These are phyloP conservation scores for Danio aesculapii DNA, from an alignment of 2,797 vertebrate species.

Conservation along the genomic window DNA sequence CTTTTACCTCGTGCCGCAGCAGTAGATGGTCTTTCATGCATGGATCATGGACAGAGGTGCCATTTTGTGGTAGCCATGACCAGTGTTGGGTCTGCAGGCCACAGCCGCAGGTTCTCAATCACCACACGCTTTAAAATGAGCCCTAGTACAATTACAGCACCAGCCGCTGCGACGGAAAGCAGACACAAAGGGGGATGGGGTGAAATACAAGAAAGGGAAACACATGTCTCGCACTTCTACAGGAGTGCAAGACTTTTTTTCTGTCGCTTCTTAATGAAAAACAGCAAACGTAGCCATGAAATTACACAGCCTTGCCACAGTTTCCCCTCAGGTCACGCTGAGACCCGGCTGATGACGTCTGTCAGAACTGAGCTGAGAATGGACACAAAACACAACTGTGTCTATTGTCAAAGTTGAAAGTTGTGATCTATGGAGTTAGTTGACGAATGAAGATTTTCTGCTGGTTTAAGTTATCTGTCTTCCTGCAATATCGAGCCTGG, in stretches of 20 bases:
- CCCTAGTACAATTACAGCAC: conserved; percentile 56
- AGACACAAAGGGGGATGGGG: conserved; percentile 35
- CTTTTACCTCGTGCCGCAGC: conserved; percentile 19
- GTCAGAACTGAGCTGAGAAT: conserved; percentile 26
- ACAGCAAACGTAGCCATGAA: conserved; percentile 29
- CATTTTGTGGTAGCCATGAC: conserved; percentile 35
- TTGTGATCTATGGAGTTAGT: conserved; percentile 24
- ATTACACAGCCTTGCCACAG: conserved; percentile 35
- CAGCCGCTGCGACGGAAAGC: conserved; percentile 42
- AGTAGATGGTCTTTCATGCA: conserved; percentile 37
- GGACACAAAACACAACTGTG: conserved; percentile 13
- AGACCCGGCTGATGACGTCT: conserved; percentile 23
- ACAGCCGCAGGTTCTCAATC: conserved; percentile 59
- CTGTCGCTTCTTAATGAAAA: conserved; percentile 50
- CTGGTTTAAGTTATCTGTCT: conserved; percentile 21
- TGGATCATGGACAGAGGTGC: conserved; percentile 30
- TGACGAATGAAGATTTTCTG: conserved; percentile 33
- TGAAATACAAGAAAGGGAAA: conserved; percentile 32
- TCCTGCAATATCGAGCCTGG: conserved; percentile 1
- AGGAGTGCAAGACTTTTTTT: conserved; percentile 28
- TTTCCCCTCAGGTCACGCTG: conserved; percentile 31
- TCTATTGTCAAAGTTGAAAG: conserved; percentile 20
- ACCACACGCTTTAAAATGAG: conserved; percentile 57
- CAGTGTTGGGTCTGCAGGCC: conserved; percentile 40
- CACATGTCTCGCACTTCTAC: conserved; percentile 29